phyloP scores from a whole-genome alignment of 1,140 invertebrate genomes.

The Trichomalopsis sarcophagae region DNA sequence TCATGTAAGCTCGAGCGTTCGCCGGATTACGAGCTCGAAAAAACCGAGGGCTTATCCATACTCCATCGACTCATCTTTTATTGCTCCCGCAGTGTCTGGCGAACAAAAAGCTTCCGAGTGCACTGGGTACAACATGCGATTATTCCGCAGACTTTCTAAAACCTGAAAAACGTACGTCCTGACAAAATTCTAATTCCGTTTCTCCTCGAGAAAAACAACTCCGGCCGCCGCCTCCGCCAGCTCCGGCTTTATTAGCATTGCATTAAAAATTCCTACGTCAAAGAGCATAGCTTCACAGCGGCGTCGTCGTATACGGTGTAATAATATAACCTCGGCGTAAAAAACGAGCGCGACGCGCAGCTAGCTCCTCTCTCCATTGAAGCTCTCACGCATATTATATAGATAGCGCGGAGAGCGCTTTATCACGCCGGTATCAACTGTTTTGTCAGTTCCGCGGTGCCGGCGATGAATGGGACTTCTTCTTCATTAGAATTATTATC shows the following conservation, averaged over 20 bases:
- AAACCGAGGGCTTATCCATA: not conserved
- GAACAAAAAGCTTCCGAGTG: too few relatives aligned
- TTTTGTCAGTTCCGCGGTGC: conserved; percentile 71
- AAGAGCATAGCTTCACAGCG: not conserved
- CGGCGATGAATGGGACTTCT: conserved; percentile 70
- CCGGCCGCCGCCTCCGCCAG: not conserved
- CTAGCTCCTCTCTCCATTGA: conserved; percentile 43
- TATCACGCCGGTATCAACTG: conserved; percentile 73
- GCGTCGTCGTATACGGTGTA: not conserved
- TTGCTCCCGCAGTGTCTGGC: too few relatives aligned
- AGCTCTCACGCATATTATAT: not conserved
- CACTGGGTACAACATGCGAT: too few relatives aligned
- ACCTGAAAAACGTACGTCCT: too few relatives aligned
- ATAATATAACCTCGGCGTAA: not conserved
- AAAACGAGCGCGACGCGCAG: conserved; percentile 57
- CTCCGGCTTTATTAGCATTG: not conserved
- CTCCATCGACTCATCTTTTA: not conserved
- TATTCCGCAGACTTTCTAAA: too few relatives aligned
- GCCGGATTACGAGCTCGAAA: too few relatives aligned
- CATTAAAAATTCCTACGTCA: not conserved
- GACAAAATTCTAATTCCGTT: not conserved
- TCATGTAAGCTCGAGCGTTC: not conserved
- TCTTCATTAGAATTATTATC: conserved; percentile 71
- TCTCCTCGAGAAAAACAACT: not conserved
- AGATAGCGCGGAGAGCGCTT: conserved; percentile 54